Percentiles rank a stretch among this genome's conserved stretches.
Conservation (phyloP, 2,797 vertebrate genomes). For the Picus viridis region DNA sequence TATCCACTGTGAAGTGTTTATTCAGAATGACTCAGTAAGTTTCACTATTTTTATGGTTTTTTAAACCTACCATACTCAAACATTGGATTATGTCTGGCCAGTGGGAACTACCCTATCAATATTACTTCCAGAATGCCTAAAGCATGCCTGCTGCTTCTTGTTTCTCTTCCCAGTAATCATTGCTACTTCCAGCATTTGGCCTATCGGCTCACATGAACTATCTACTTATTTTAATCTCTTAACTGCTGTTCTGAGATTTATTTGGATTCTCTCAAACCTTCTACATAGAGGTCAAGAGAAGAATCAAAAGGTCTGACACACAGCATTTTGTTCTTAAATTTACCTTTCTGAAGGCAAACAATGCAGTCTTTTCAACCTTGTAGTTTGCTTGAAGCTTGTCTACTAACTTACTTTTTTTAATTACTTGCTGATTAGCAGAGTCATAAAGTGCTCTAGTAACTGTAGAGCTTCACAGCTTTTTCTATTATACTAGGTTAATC, state of each 20-base stretch:
- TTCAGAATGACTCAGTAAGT: background rate
- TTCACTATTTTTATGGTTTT: background rate
- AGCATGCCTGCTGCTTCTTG: background rate
- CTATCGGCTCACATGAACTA: background rate
- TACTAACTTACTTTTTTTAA: background rate
- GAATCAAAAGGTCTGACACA: background rate
- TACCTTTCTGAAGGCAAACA: background rate
- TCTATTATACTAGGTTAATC: background rate
- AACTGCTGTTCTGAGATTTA: background rate
- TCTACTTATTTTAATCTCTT: background rate
- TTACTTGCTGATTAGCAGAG: background rate
- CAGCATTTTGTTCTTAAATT: background rate
- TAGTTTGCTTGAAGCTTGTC: background rate
- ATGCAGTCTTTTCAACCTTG: background rate
- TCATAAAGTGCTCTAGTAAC: background rate
- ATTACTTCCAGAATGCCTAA: background rate
- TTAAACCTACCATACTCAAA: background rate
- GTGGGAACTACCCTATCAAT: background rate
- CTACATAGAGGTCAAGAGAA: background rate
- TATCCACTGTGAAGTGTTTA: background rate
- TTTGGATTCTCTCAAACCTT: background rate
- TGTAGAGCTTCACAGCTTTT: background rate
- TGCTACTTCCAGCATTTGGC: background rate
- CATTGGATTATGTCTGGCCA: background rate
- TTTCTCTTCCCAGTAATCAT: background rate